phyloP scores from a whole-genome alignment of 92 coral and sea anemone genomes.

The Siderastrea siderea region DNA sequence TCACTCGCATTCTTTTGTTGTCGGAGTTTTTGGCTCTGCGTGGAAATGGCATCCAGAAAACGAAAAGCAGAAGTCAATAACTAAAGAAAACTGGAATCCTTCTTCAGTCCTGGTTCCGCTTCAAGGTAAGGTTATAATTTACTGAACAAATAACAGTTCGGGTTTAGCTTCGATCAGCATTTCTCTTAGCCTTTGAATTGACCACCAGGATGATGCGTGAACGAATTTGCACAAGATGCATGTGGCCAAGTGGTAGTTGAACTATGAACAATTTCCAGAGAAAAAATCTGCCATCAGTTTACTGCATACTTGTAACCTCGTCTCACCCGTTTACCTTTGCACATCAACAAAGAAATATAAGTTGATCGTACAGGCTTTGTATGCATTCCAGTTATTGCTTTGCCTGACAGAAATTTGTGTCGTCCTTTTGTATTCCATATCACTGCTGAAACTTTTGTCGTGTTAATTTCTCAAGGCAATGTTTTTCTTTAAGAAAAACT shows the following conservation, averaged over 20 bases:
- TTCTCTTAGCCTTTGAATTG: slow-evolving; percentile 1
- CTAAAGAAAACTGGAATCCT: slow-evolving; percentile 10
- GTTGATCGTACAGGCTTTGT: too few relatives aligned
- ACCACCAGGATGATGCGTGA: background rate
- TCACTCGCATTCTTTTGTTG: background rate
- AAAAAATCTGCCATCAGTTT: slow-evolving; percentile 20
- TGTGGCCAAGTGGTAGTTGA: slow-evolving; percentile 20
- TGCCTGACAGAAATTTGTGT: background rate
- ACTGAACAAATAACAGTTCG: slow-evolving; percentile 11
- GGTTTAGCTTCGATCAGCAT: slow-evolving; percentile 4
- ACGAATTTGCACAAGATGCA: slow-evolving; percentile 21
- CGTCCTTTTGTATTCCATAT: background rate
- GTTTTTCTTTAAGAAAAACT: background rate
- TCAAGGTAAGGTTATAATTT: slow-evolving; percentile 19
- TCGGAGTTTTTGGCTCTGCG: slow-evolving; percentile 5
- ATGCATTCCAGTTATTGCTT: background rate
- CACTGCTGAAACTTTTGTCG: too few relatives aligned
- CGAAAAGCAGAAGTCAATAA: background rate
- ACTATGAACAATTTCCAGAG: background rate
- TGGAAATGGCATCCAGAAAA: slow-evolving; percentile 3
- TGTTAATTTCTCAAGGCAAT: background rate
- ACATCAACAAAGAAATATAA: background rate
- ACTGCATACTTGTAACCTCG: slow-evolving; percentile 9
- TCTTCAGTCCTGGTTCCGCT: slow-evolving; percentile 16
- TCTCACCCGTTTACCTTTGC: background rate